phyloP scores from a whole-genome alignment of 2,797 vertebrate genomes.

The Pipistrellus kuhlii region DNA sequence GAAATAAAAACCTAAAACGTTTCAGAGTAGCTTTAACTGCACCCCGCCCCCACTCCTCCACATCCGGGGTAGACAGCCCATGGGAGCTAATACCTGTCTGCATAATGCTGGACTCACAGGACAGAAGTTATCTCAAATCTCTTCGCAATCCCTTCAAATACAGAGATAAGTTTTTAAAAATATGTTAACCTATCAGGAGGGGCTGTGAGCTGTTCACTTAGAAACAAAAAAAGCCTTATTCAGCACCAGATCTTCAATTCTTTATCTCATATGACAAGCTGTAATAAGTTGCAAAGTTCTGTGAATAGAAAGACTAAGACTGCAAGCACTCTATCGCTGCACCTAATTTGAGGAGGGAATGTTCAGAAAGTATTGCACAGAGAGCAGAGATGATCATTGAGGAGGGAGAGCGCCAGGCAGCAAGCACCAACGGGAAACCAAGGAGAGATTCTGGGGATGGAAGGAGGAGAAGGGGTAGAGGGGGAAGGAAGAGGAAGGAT shows the following conservation, averaged over 20 bases:
- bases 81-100: neutral
- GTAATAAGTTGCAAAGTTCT: slow-evolving; percentile 37
- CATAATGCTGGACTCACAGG: neutral
- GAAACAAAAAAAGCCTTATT: slow-evolving; percentile 51
- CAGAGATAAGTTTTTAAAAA: neutral
- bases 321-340: neutral
- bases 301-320: neutral
- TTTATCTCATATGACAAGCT: neutral
- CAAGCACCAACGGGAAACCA: neutral
- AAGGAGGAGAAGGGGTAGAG: neutral
- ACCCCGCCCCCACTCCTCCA: rapidly evolving
- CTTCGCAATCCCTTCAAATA: neutral
- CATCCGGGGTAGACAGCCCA: neutral
- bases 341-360: neutral
- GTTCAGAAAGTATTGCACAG: neutral
- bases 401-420: neutral
- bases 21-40: neutral
- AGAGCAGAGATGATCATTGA: neutral
- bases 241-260: slow-evolving; percentile 1
- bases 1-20: neutral
- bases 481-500: neutral
- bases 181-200: neutral
- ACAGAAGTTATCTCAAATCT: neutral
- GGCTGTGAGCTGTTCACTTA: neutral
- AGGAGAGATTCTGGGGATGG: neutral